Conservation (phyloP, 2,797 vertebrate species). For the Ctenochaetus hawaiiensis region DNA sequence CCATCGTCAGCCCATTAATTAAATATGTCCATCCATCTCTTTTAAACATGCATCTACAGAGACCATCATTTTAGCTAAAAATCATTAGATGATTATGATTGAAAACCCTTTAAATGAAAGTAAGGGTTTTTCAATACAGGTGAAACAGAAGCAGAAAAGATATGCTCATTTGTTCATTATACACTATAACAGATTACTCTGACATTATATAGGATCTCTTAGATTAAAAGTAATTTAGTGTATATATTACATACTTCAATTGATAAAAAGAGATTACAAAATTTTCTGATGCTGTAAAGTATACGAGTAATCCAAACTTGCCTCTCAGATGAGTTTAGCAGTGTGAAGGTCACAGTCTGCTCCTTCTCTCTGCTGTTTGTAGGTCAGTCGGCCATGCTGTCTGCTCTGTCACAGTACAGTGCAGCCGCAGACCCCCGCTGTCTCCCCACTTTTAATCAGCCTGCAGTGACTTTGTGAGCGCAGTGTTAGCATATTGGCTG, state of each 20-base stretch:
- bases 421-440: conserved; percentile 55
- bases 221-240: background rate
- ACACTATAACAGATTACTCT: background rate
- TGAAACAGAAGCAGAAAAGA: background rate
- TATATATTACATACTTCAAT: background rate
- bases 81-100: conserved; percentile 7
- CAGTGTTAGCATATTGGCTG: conserved; percentile 14
- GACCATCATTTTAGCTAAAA: conserved; percentile 22
- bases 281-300: background rate
- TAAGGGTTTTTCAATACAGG: background rate
- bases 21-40: conserved; percentile 27
- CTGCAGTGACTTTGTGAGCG: conserved; percentile 28
- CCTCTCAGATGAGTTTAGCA: conserved; percentile 37
- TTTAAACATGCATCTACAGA: conserved; percentile 11
- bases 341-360: conserved; percentile 70
- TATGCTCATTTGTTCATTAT: background rate
- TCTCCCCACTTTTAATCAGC: conserved; percentile 26
- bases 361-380: conserved; percentile 71
- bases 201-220: too few relatives aligned
- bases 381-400: conserved; percentile 82
- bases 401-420: conserved; percentile 60
- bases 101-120: background rate
- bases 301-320: conserved; percentile 25
- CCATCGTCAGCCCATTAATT: conserved; percentile 41
- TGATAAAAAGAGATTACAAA: background rate